Evolutionary conservation across 2,888 invertebrate genomes (phyloP).

Genomic region (Drosophila robusta): DNA sequence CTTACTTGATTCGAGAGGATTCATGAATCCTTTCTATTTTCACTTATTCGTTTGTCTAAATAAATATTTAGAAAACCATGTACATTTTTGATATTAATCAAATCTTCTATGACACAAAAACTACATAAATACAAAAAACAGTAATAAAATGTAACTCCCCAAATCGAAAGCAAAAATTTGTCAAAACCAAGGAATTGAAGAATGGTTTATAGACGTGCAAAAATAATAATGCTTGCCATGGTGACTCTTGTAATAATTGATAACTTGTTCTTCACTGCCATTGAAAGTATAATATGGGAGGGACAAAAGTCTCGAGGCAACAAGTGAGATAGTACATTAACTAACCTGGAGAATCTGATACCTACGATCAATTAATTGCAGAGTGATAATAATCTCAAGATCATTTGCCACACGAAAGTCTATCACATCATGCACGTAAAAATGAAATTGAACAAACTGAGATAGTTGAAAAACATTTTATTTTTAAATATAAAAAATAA

Average conservation of each 20-base stretch:
- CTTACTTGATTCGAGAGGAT: not conserved
- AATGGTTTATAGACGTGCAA: slow-evolving; percentile 9
- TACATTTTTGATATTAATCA: not conserved
- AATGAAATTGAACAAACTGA: no score
- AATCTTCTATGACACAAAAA: not conserved
- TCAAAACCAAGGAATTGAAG: not conserved
- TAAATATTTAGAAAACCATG: no score
- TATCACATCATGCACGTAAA: no score
- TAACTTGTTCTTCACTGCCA: slow-evolving; percentile 3
- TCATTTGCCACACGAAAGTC: no score
- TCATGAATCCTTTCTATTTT: no score
- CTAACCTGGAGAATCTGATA: no score
- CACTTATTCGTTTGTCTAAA: no score
- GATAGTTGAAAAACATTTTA: no score
- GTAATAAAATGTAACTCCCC: not conserved
- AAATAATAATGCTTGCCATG: slow-evolving; percentile 12
- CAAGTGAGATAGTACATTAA: not conserved
- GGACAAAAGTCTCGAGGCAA: not conserved
- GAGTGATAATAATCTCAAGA: no score
- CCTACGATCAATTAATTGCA: no score
- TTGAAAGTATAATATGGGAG: not conserved
- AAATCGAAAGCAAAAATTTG: not conserved
- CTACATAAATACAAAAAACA: not conserved
- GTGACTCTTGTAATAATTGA: slow-evolving; percentile 40
- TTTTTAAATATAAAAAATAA: no score